Percentiles rank a stretch among this genome's conserved stretches.
Evolutionary conservation across 2,797 vertebrate genomes (phyloP).

Genomic region (Macropus fuliginosus): DNA sequence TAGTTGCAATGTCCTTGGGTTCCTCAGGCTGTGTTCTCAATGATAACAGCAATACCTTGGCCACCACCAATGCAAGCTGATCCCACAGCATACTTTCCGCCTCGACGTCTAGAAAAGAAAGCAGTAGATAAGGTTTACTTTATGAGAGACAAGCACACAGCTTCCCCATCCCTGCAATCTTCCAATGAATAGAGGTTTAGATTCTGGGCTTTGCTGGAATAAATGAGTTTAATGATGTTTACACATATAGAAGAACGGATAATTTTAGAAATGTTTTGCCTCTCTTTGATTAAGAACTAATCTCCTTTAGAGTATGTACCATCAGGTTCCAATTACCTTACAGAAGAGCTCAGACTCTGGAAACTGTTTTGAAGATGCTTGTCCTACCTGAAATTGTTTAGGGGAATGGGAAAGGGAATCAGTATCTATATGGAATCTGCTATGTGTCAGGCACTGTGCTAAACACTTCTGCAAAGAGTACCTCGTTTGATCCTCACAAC

Average conservation of each 20-base stretch:
- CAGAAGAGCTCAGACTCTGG: background rate
- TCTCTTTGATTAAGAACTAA: conserved; percentile 19
- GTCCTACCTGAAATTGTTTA: background rate
- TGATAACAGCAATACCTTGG: conserved; percentile 94
- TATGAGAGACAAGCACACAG: background rate
- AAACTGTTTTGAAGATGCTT: background rate
- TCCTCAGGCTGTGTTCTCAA: conserved; percentile 88
- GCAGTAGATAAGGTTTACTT: background rate
- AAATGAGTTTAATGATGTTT: background rate
- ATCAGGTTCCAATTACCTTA: background rate
- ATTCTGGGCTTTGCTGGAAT: background rate
- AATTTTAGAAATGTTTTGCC: conserved; percentile 20
- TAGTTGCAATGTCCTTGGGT: background rate
- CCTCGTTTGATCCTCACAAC: background rate
- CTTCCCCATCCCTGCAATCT: background rate
- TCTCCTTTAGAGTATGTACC: background rate
- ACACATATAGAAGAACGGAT: background rate
- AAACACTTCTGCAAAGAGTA: background rate
- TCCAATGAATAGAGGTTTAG: background rate
- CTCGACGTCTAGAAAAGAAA: conserved; percentile 88
- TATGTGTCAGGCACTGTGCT: background rate
- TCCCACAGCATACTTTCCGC: conserved; percentile 94
- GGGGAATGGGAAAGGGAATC: background rate
- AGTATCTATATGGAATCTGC: background rate
- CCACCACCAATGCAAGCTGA: conserved; percentile 98